Evolutionary conservation across 2,888 invertebrate species (phyloP).

Genomic region (Coecobrya sp.): DNA sequence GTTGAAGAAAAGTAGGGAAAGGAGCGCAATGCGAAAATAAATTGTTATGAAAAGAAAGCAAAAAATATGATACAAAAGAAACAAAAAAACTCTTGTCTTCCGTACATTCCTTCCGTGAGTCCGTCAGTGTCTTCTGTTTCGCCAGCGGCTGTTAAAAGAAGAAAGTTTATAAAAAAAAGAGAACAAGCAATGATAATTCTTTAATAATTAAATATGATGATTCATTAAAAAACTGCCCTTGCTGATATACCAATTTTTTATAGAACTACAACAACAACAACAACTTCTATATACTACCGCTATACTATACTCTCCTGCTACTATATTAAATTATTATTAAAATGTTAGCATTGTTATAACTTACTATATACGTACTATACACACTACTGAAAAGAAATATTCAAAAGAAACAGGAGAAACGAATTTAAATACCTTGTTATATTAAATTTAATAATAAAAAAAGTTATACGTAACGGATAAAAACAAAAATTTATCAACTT

Average conservation of each 20-base stretch:
- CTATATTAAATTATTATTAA: slow-evolving; percentile 7
- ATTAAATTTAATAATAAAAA: not conserved
- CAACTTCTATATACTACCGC: not conserved
- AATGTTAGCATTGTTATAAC: too few species aligned
- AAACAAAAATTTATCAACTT: slow-evolving; percentile 14
- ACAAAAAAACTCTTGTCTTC: slow-evolving; percentile 80
- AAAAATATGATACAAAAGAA: not conserved
- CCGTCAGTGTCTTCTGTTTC: slow-evolving; percentile 29
- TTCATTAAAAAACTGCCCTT: not conserved
- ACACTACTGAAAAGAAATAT: not conserved
- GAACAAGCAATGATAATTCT: not conserved
- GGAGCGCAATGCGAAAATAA: slow-evolving; percentile 26
- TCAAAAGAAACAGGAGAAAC: not conserved
- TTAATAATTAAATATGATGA: too few species aligned
- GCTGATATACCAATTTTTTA: slow-evolving; percentile 1
- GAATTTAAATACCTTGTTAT: slow-evolving; percentile 5
- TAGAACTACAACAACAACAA: too few species aligned
- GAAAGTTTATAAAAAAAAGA: not conserved
- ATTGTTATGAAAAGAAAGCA: slow-evolving; percentile 9
- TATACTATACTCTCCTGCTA: not conserved
- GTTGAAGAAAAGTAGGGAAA: not conserved
- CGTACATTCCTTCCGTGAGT: slow-evolving; percentile 82
- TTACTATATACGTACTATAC: too few species aligned
- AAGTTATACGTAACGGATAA: too few species aligned
- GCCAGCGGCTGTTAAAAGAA: not conserved